A percentile compares a stretch with the other conserved stretches of the same genome.
phyloP scores from a whole-genome alignment of 92 coral and sea anemone genomes.

The Isaurus tuberculatus region DNA sequence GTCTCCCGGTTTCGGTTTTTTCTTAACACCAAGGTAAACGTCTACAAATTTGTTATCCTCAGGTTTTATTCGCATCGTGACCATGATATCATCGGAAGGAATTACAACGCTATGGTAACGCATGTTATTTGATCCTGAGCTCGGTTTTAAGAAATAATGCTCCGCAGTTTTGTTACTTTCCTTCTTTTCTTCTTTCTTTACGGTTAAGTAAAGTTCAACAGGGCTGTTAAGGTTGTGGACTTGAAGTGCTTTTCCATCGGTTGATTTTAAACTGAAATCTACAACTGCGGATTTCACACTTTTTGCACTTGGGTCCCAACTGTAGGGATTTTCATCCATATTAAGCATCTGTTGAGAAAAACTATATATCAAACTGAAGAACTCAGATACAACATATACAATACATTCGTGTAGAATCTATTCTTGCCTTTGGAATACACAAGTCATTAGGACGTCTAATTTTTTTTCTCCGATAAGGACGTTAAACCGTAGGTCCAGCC shows the following conservation, averaged over 20 bases:
- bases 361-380: not conserved
- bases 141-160: slow-evolving; percentile 73
- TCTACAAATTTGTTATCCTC: slow-evolving; percentile 54
- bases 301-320: slow-evolving; percentile 78
- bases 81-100: slow-evolving; percentile 58
- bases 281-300: slow-evolving; percentile 79
- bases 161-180: slow-evolving; percentile 49
- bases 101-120: slow-evolving; percentile 66
- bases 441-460: too few relatives aligned
- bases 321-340: slow-evolving; percentile 76
- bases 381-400: not conserved
- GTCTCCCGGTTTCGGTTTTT: slow-evolving; percentile 67
- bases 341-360: slow-evolving; percentile 68
- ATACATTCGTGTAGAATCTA: too few relatives aligned
- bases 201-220: slow-evolving; percentile 71
- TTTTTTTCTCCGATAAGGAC: too few relatives aligned
- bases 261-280: slow-evolving; percentile 75
- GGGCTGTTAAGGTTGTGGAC: slow-evolving; percentile 73
- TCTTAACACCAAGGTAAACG: slow-evolving; percentile 52
- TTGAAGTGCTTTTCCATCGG: slow-evolving; percentile 67
- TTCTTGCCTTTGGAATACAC: too few relatives aligned
- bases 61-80: slow-evolving; percentile 59
- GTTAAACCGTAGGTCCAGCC: too few relatives aligned
- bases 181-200: slow-evolving; percentile 47
- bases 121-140: slow-evolving; percentile 68